Evolutionary conservation across 2,888 invertebrate species (phyloP), one percentile per base, ranked within the genome.

Genomic region (Eurois occulta): DNA sequence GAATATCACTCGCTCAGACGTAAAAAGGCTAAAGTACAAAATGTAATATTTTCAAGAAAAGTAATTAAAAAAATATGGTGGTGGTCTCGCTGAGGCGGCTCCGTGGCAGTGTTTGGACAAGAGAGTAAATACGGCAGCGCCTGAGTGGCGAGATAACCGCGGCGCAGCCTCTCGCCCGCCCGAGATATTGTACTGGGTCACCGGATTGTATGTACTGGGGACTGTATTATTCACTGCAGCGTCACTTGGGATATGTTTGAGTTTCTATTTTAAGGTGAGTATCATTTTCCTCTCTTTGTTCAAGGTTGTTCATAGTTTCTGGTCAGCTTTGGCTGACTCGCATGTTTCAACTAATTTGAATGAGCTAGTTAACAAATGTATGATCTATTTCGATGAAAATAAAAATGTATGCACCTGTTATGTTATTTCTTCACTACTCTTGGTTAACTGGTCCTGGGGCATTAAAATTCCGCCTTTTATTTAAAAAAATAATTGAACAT

Each of bases 71-170:
- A 38, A 70, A 35, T 66, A 77, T 24, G 46, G 43, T 65, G 28
- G 62, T 46, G 68, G 66, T 74, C 46, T 72, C 28, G 69, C 58
- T 68, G 71, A 43, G 68, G 62, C 55, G 32, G 67, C 62, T 48
- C 48, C 60, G 32, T 46, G 73, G 11, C 62, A n/a, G 71, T 86
- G 75, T 86, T 86, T 86, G 84, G 62, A 84, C 84, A 84, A 81
- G 71, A 75, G 48, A 60, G 84, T 83, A 78, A 85, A 85, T 71
- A 75, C 77, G 55, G 80, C 65, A 46, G 70, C 60, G 72, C 43
- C 79, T 70, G 80, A 81, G 72, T 65, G 68, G 32, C 7, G 78
- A 78, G 83, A 86, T 83, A 80, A 65, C 77, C 65, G 58, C 48
- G 41, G 41, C 41, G 41, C 64, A 48, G 35, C 21, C 55, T 41